A percentile compares a stretch with the other conserved stretches of the same genome.
These are phyloP conservation scores for Agrochola circellaris DNA, from an alignment of 2,888 invertebrate genomes.

Conservation along the genomic window DNA sequence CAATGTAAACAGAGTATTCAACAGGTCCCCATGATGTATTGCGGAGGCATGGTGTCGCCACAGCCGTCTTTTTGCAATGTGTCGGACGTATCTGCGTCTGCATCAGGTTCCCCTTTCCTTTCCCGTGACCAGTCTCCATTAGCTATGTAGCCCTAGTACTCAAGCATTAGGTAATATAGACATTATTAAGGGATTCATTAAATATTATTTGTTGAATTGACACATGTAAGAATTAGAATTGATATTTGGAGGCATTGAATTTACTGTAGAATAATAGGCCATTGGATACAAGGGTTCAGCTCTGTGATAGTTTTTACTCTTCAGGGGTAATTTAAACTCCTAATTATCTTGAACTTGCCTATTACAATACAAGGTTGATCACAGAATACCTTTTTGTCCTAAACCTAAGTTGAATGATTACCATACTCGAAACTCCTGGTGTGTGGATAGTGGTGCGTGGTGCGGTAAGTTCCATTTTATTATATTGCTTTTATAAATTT, in stretches of 20 bases:
- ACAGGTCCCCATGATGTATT: conserved; percentile 88
- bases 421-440: conserved; percentile 60
- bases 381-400: conserved; percentile 52
- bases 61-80: conserved; percentile 89
- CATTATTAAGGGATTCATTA: conserved; percentile 23
- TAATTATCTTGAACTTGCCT: background rate
- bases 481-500: conserved; percentile 54
- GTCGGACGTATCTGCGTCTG: conserved; percentile 85
- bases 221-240: conserved; percentile 56
- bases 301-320: conserved; percentile 39
- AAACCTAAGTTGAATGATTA: conserved; percentile 46
- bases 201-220: conserved; percentile 34
- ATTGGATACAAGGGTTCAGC: conserved; percentile 49
- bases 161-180: conserved; percentile 21
- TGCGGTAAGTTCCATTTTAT: conserved; percentile 85
- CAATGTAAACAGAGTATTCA: conserved; percentile 50
- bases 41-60: conserved; percentile 87
- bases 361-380: conserved; percentile 23
- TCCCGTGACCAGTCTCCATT: conserved; percentile 36
- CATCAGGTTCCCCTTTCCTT: conserved; percentile 80
- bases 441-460: conserved; percentile 85
- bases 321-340: background rate
- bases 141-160: conserved; percentile 57
- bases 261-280: conserved; percentile 38
- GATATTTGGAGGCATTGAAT: conserved; percentile 69